Evolutionary conservation across 2,113 vertebrate genomes (phyloP).

Genomic region (Mobula hypostoma): DNA sequence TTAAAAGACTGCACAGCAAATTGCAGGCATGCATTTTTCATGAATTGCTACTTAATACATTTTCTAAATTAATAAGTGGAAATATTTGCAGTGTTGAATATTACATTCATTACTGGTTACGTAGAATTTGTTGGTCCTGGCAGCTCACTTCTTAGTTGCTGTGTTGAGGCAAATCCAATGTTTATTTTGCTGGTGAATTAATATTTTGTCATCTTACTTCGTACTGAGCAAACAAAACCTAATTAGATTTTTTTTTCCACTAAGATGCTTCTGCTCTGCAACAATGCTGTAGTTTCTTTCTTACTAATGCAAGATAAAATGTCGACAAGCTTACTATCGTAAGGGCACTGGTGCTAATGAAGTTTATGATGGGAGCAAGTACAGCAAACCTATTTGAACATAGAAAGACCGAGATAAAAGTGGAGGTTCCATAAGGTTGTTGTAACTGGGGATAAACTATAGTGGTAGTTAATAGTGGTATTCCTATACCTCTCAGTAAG

Average conservation of each 20-base stretch:
- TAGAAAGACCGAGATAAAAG: no score
- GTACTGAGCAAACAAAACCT: background rate
- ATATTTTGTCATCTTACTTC: background rate
- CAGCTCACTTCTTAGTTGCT: background rate
- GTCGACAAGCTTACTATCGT: background rate
- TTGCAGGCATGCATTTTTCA: slow-evolving; percentile 11
- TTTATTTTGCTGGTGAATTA: background rate
- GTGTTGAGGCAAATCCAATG: background rate
- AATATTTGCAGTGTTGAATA: background rate
- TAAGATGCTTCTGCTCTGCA: background rate
- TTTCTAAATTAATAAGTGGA: slow-evolving; percentile 14
- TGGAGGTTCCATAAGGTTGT: no score
- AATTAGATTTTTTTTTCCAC: background rate
- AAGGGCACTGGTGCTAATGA: no score
- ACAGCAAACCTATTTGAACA: no score
- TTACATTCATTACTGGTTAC: background rate
- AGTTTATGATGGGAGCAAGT: no score
- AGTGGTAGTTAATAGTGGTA: no score
- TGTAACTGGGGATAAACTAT: no score
- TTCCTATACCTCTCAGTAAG: no score
- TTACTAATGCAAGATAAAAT: background rate
- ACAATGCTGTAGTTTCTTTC: background rate
- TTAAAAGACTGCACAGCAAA: background rate
- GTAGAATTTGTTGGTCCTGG: background rate
- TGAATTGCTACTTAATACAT: background rate